phyloP scores from a whole-genome alignment of 2,113 vertebrate species.

The Syngnathoides biaculeatus region DNA sequence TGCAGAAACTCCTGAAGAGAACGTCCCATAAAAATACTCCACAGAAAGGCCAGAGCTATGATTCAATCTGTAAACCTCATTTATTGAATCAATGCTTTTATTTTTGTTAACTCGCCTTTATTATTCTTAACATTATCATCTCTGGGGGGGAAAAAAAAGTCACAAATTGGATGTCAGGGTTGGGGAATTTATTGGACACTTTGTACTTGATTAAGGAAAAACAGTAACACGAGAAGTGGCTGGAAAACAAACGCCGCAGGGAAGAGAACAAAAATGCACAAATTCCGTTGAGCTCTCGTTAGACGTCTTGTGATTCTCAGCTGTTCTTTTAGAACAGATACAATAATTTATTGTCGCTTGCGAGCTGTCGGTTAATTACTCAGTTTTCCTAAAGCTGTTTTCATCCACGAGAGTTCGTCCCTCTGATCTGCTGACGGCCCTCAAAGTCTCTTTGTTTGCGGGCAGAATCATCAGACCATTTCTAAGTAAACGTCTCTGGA shows the following conservation, averaged over 20 bases:
- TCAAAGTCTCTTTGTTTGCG: neutral
- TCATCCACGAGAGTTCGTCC: neutral
- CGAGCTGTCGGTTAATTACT: neutral
- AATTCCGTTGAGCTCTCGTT: neutral
- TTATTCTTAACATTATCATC: neutral
- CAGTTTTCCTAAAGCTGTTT: neutral
- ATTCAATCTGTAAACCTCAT: neutral
- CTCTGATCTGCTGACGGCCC: neutral
- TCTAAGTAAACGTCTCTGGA: neutral
- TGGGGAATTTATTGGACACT: too few species aligned
- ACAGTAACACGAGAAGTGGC: neutral
- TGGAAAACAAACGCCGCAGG: neutral
- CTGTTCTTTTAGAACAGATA: neutral
- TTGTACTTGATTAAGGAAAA: neutral
- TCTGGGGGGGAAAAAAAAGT: neutral
- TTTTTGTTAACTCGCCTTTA: too few species aligned
- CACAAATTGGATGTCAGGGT: too few species aligned
- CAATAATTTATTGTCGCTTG: neutral
- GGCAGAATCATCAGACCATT: neutral
- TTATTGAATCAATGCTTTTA: too few species aligned
- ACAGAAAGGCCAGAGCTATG: too few species aligned
- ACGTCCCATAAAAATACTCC: too few species aligned
- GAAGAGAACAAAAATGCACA: neutral
- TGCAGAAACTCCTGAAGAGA: too few species aligned
- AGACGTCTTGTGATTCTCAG: slow-evolving; percentile 1